These are phyloP conservation scores for Desmodus rotundus DNA, from an alignment of 2,113 vertebrate genomes.

Conservation along the genomic window DNA sequence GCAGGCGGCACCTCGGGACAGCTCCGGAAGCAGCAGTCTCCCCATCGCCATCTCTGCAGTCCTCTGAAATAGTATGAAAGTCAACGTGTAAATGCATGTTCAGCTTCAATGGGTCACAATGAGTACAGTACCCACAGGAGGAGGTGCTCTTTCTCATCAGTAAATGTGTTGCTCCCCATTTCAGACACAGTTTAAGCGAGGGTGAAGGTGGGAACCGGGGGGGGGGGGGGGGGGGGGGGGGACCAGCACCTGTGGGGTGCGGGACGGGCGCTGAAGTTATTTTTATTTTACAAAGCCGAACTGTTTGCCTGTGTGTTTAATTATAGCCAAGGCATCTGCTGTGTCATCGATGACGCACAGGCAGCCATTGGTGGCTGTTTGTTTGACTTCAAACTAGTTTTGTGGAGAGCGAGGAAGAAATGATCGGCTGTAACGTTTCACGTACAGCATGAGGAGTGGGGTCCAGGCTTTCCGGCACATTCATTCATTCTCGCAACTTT, in stretches of 20 bases:
- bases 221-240: too few relatives aligned
- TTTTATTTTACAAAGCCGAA: not conserved
- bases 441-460: accelerated
- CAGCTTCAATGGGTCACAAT: not conserved
- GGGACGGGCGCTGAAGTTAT: not conserved
- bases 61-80: accelerated
- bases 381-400: not conserved
- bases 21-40: accelerated
- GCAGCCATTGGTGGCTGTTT: not conserved
- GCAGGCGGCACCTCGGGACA: accelerated
- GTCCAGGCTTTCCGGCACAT: not conserved
- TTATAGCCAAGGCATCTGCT: not conserved
- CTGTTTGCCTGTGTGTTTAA: not conserved
- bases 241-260: not conserved
- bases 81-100: accelerated
- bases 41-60: accelerated
- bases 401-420: not conserved
- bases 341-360: not conserved
- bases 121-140: too few relatives aligned
- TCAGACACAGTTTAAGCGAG: not conserved
- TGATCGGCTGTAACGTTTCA: accelerated
- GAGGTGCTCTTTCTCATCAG: not conserved
- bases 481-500: not conserved
- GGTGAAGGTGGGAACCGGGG: not conserved
- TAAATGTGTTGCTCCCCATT: not conserved